These are phyloP conservation scores for Lordiphosa andalusiaca DNA, from an alignment of 2,888 invertebrate species.

Conservation along the genomic window DNA sequence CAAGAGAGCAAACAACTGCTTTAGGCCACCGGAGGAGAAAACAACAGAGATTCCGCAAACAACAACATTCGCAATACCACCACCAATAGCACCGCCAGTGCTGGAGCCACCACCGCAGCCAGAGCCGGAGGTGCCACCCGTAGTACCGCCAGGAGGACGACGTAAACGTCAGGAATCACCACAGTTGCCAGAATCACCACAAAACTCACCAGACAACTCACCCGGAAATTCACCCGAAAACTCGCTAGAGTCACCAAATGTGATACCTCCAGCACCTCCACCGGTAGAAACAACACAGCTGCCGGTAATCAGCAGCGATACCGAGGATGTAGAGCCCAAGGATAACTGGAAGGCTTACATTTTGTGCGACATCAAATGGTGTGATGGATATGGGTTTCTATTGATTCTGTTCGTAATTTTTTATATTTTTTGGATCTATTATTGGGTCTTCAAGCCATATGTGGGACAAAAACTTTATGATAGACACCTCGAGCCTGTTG, in stretches of 20 bases:
- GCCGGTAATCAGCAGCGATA: not conserved
- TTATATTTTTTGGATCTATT: constrained; percentile 44
- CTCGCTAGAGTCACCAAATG: too few species aligned
- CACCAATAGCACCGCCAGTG: too few species aligned
- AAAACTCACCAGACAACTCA: too few species aligned
- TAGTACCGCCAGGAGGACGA: too few species aligned
- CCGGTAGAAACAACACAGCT: not conserved
- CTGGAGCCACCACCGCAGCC: too few species aligned
- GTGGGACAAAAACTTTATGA: constrained; percentile 34
- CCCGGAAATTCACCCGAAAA: too few species aligned
- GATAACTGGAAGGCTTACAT: constrained; percentile 3
- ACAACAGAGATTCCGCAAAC: too few species aligned
- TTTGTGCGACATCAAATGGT: constrained; percentile 31
- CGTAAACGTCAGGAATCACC: too few species aligned
- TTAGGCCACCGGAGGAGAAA: not conserved
- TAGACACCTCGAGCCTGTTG: constrained; percentile 14
- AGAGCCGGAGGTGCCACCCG: too few species aligned
- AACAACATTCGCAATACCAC: too few species aligned
- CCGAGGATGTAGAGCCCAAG: not conserved
- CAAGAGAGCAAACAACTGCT: not conserved
- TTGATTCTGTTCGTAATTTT: constrained; percentile 11
- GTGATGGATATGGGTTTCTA: constrained; percentile 34
- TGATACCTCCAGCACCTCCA: too few species aligned
- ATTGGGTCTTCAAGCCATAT: constrained; percentile 39
- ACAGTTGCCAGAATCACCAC: too few species aligned